These are phyloP conservation scores for Tenthredo distinguenda DNA, from an alignment of 2,888 invertebrate genomes.

Conservation along the genomic window DNA sequence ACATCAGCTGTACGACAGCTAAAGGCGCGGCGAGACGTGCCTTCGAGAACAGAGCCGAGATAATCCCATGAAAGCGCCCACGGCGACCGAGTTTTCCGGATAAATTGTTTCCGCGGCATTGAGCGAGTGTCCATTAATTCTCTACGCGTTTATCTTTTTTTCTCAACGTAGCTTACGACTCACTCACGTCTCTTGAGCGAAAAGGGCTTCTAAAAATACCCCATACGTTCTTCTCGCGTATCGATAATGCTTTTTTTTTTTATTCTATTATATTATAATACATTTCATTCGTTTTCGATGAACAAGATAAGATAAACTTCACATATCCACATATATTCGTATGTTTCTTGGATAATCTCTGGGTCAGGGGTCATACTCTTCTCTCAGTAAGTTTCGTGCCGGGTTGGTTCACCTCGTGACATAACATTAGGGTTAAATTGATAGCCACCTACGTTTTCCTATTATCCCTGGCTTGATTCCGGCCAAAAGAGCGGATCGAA, in stretches of 20 bases:
- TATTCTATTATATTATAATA: not conserved
- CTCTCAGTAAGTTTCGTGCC: not conserved
- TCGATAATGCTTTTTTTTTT: not conserved
- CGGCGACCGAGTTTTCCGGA: slow-evolving; percentile 44
- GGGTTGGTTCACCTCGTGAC: not conserved
- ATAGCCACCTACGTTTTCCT: not conserved
- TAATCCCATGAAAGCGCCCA: slow-evolving; percentile 43
- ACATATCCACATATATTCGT: not conserved
- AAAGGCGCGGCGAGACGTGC: slow-evolving; percentile 27
- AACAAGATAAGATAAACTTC: not conserved
- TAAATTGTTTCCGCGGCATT: slow-evolving; percentile 46
- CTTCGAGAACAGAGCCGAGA: slow-evolving; percentile 37
- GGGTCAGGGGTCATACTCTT: not conserved
- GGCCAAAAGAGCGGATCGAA: not conserved
- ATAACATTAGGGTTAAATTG: slow-evolving; percentile 14
- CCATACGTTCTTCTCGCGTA: not conserved
- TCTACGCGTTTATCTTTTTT: slow-evolving; percentile 38
- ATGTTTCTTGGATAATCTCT: not conserved
- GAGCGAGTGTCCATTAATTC: slow-evolving; percentile 44
- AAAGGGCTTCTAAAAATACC: not conserved
- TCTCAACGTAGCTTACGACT: not conserved
- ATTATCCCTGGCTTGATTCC: slow-evolving; percentile 7
- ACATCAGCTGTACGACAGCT: slow-evolving; percentile 15
- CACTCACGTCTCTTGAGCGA: slow-evolving; percentile 5
- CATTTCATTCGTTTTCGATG: not conserved